These are phyloP conservation scores for Nemotelus nigrinus DNA, from an alignment of 2,888 invertebrate species.

Conservation along the genomic window DNA sequence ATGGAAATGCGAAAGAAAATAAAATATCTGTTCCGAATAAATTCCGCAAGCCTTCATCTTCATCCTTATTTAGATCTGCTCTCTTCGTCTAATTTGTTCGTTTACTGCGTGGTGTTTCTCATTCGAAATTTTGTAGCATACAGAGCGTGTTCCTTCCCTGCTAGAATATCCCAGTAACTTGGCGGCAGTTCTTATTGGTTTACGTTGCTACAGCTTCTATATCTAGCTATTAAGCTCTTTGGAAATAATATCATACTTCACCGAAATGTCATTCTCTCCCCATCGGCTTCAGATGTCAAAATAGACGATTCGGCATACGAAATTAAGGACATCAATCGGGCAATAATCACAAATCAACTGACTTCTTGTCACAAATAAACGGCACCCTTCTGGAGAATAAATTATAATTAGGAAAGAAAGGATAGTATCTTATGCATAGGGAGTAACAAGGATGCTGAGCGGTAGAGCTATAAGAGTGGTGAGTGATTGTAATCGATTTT, in stretches of 20 bases:
- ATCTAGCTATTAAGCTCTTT: too few species aligned
- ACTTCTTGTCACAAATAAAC: slow-evolving; percentile 51
- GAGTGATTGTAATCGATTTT: too few species aligned
- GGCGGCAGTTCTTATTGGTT: too few species aligned
- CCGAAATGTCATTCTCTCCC: neutral
- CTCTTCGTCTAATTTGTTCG: neutral
- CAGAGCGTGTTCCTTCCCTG: neutral
- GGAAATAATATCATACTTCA: too few species aligned
- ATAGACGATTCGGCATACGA: slow-evolving; percentile 41
- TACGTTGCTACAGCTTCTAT: too few species aligned
- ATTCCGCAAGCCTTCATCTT: slow-evolving; percentile 33
- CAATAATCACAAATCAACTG: slow-evolving; percentile 53
- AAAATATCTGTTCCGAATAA: slow-evolving; percentile 26
- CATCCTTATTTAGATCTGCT: slow-evolving; percentile 17
- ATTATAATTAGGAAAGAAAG: slow-evolving; percentile 51
- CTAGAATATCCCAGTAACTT: too few species aligned
- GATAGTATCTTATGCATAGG: neutral
- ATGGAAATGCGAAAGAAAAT: slow-evolving; percentile 38
- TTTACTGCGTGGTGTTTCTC: neutral
- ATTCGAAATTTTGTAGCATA: neutral
- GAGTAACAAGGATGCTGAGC: neutral
- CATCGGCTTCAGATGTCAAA: slow-evolving; percentile 1
- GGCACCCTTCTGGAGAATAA: slow-evolving; percentile 51
- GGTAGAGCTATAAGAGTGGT: too few species aligned
- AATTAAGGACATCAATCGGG: slow-evolving; percentile 52